A percentile compares a stretch with the other conserved stretches of the same genome.
phyloP scores from a whole-genome alignment of 1,140 invertebrate species.

The Laodelphax striatellus region DNA sequence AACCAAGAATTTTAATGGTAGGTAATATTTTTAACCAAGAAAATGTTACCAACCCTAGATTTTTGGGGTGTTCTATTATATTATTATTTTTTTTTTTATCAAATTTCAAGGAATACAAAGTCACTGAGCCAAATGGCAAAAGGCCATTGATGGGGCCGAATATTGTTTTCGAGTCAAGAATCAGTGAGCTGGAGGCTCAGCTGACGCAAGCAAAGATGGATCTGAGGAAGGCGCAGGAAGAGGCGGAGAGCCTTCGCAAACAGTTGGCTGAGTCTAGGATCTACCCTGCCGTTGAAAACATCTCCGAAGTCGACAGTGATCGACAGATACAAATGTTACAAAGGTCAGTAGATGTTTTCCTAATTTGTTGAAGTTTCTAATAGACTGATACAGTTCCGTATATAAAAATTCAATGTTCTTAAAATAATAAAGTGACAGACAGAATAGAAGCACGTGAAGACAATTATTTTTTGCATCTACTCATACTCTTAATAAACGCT shows the following conservation, averaged over 20 bases:
- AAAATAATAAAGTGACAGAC: too few relatives aligned
- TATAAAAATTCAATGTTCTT: too few relatives aligned
- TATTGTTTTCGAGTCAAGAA: conserved; percentile 61
- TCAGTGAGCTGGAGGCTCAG: conserved; percentile 71
- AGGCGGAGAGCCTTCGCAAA: conserved; percentile 48
- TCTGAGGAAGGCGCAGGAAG: conserved; percentile 53
- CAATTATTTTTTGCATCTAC: too few relatives aligned
- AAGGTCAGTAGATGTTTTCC: conserved; percentile 31
- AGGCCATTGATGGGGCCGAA: conserved; percentile 35
- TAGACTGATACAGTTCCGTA: too few relatives aligned
- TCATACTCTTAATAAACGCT: too few relatives aligned
- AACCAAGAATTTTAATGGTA: too few relatives aligned
- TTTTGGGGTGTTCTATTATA: too few relatives aligned
- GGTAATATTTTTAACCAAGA: too few relatives aligned
- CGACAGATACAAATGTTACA: conserved; percentile 53
- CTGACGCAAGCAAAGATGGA: conserved; percentile 63
- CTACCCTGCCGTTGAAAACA: conserved; percentile 26
- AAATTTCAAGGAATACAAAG: background rate
- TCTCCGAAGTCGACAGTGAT: conserved; percentile 31
- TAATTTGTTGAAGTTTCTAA: too few relatives aligned
- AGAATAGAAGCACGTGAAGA: too few relatives aligned
- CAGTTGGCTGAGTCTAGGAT: conserved; percentile 36
- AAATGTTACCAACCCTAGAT: too few relatives aligned
- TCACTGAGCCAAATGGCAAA: conserved; percentile 28
- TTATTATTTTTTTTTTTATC: too few relatives aligned